Conservation (phyloP, 2,888 invertebrate genomes). For the Arctia plantaginis region DNA sequence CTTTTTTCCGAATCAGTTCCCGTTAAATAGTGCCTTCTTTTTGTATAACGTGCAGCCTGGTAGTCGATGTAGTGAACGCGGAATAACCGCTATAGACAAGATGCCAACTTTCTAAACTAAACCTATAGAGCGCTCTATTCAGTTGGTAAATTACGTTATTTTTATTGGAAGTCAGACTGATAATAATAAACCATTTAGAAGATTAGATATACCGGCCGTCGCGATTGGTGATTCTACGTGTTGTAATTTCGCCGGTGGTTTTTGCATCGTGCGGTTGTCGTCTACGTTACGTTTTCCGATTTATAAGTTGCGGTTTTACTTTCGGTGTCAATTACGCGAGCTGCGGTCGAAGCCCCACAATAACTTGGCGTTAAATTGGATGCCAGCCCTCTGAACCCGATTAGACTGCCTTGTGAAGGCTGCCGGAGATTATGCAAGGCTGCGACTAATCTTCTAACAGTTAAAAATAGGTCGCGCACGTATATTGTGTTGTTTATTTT, state of each 20-base stretch:
- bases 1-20: slow-evolving; percentile 78
- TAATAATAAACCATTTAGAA: slow-evolving; percentile 76
- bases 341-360: slow-evolving; percentile 82
- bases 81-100: slow-evolving; percentile 83
- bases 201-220: slow-evolving; percentile 68
- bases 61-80: slow-evolving; percentile 78
- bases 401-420: slow-evolving; percentile 78
- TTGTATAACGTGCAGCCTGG: slow-evolving; percentile 72
- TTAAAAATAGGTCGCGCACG: slow-evolving; percentile 66
- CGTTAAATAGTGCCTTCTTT: slow-evolving; percentile 81
- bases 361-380: slow-evolving; percentile 79
- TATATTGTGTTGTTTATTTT: slow-evolving; percentile 54
- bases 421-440: slow-evolving; percentile 68
- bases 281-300: slow-evolving; percentile 69
- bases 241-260: slow-evolving; percentile 66
- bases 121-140: slow-evolving; percentile 77
- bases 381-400: slow-evolving; percentile 77
- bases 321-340: slow-evolving; percentile 80
- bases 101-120: slow-evolving; percentile 85
- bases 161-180: slow-evolving; percentile 74
- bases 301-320: slow-evolving; percentile 75
- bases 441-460: slow-evolving; percentile 59
- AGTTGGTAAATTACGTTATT: slow-evolving; percentile 79
- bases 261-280: slow-evolving; percentile 65
- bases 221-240: slow-evolving; percentile 63